These are phyloP conservation scores for Calliscelio sp. DNA, from an alignment of 2,888 invertebrate genomes.

Conservation along the genomic window DNA sequence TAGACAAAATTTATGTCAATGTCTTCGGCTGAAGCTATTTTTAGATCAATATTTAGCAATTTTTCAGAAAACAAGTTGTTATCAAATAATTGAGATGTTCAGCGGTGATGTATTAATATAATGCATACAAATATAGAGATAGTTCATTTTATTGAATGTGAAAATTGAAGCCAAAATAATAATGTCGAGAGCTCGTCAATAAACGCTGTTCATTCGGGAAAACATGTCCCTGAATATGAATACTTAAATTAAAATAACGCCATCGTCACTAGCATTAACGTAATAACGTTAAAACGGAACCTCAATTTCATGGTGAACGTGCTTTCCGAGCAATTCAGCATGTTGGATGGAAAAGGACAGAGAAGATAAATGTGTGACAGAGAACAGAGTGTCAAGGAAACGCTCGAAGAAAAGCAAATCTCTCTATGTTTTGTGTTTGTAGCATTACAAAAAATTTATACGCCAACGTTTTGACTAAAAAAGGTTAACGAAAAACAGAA, in stretches of 20 bases:
- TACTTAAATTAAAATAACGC: conserved; percentile 6
- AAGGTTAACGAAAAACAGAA: not conserved
- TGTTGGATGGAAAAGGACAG: conserved; percentile 28
- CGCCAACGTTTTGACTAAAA: not conserved
- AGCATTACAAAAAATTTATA: conserved; percentile 29
- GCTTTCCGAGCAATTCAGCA: conserved; percentile 30
- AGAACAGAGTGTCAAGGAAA: conserved; percentile 55
- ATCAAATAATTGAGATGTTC: no score
- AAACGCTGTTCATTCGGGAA: not conserved
- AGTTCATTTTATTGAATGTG: no score
- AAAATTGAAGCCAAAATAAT: no score
- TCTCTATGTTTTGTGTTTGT: not conserved
- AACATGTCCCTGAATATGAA: conserved; percentile 5
- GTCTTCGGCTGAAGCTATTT: no score
- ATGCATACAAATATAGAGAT: no score
- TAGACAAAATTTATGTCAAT: no score
- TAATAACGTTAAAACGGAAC: conserved; percentile 31
- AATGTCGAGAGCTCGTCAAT: no score
- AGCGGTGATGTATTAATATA: no score
- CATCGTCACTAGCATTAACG: conserved; percentile 29
- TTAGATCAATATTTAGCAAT: no score
- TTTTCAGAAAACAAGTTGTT: no score
- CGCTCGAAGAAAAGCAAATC: conserved; percentile 38
- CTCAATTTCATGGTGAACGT: conserved; percentile 46
- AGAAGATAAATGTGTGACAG: conserved; percentile 21